A percentile compares a stretch with the other conserved stretches of the same genome.
These are phyloP conservation scores for Stenodera caucasica DNA, from an alignment of 2,888 invertebrate species.

Conservation along the genomic window DNA sequence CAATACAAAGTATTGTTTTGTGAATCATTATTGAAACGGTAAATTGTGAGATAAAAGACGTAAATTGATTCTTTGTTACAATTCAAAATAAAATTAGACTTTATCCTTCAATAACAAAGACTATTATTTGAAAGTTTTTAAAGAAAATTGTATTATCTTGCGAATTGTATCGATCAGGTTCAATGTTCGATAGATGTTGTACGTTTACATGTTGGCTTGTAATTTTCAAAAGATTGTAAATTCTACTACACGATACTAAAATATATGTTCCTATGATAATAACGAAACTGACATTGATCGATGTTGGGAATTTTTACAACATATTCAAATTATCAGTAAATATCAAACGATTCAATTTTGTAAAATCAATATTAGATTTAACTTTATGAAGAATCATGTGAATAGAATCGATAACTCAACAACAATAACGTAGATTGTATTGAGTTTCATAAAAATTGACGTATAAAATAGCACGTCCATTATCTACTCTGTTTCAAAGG, in stretches of 20 bases:
- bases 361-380: no score
- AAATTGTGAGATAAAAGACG: no score
- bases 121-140: no score
- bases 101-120: no score
- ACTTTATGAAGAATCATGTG: not conserved
- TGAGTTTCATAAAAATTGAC: not conserved
- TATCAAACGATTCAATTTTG: no score
- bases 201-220: not conserved
- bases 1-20: no score
- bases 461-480: not conserved
- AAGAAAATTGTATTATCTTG: no score
- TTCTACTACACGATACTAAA: not conserved
- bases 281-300: conserved; percentile 6
- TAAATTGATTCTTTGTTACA: no score
- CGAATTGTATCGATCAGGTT: not conserved
- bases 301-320: not conserved
- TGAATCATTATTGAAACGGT: no score
- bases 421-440: not conserved
- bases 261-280: not conserved
- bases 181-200: not conserved
- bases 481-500: not conserved
- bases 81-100: no score
- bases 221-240: not conserved
- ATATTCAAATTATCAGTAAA: not conserved
- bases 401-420: not conserved